These are phyloP conservation scores for Protula sp. DNA, from an alignment of 2,888 invertebrate genomes.

Conservation along the genomic window DNA sequence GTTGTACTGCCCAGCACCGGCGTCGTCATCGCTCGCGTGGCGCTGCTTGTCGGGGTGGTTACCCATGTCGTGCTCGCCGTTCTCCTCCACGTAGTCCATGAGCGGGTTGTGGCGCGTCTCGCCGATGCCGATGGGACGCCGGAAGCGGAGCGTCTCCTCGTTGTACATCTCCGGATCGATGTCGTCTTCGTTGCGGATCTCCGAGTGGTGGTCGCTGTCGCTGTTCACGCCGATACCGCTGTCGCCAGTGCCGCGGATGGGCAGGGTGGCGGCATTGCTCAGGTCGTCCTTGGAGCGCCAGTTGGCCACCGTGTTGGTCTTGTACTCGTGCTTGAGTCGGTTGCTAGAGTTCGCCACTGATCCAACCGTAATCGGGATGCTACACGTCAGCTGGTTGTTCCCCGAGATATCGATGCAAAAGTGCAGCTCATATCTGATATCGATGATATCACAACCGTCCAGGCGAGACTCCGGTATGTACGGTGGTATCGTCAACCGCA, in stretches of 20 bases:
- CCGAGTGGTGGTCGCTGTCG: not conserved
- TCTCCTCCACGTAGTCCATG: not conserved
- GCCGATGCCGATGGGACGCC: constrained; percentile 22
- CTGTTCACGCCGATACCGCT: not conserved
- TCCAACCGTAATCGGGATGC: constrained; percentile 45
- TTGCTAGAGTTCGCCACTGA: constrained; percentile 11
- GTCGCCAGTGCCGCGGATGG: not conserved
- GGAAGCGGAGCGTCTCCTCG: constrained; percentile 13
- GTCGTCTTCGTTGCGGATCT: not conserved
- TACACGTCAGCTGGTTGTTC: constrained; percentile 35
- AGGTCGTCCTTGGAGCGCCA: not conserved
- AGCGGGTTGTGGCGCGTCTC: constrained; percentile 23
- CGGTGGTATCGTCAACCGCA: constrained; percentile 45
- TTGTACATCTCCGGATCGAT: constrained; percentile 6
- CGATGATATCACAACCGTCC: constrained; percentile 51
- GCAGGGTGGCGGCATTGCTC: not conserved
- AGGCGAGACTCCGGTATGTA: constrained; percentile 50
- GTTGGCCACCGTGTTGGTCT: not conserved
- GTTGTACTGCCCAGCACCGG: no score
- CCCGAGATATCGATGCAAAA: constrained; percentile 46
- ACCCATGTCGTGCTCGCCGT: no score
- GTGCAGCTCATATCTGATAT: constrained; percentile 44
- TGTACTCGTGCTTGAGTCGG: not conserved
- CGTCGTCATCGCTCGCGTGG: no score
- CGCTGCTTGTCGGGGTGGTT: no score